A percentile compares a stretch with the other conserved stretches of the same genome.
phyloP scores from a whole-genome alignment of 2,113 vertebrate genomes.

The Stomatorhinus ivindoensis region DNA sequence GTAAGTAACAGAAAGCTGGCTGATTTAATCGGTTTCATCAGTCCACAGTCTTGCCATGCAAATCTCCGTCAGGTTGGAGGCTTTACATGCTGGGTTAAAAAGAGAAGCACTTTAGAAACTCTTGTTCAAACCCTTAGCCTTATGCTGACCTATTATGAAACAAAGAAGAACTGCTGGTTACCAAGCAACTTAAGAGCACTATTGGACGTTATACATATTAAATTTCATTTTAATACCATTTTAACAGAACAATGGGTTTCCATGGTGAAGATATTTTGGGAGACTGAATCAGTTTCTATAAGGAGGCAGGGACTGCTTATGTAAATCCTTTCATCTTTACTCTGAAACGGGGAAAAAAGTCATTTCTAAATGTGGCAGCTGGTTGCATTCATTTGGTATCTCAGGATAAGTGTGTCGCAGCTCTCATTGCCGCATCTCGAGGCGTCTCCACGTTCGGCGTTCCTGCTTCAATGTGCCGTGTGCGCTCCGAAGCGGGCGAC shows the following conservation, averaged over 20 bases:
- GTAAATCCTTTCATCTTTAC: constrained; percentile 17
- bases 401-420: not conserved
- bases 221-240: constrained; percentile 21
- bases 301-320: constrained; percentile 16
- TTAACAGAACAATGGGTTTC: constrained; percentile 27
- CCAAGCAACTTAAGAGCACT: constrained; percentile 30
- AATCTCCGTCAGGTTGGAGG: not conserved
- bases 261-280: constrained; percentile 29
- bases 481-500: not conserved
- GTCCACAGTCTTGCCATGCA: not conserved
- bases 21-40: not conserved
- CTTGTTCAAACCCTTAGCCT: not conserved
- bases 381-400: not conserved
- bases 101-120: not conserved
- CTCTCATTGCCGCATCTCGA: not conserved
- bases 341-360: not conserved
- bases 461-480: not conserved
- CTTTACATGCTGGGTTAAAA: not conserved
- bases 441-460: not conserved
- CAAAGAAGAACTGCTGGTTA: constrained; percentile 14
- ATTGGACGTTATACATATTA: constrained; percentile 21
- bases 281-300: constrained; percentile 14
- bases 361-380: not conserved
- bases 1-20: not conserved
- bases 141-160: not conserved